Base-by-base conservation (phyloP, 2,888 invertebrate species). In the Labia minor region DNA sequence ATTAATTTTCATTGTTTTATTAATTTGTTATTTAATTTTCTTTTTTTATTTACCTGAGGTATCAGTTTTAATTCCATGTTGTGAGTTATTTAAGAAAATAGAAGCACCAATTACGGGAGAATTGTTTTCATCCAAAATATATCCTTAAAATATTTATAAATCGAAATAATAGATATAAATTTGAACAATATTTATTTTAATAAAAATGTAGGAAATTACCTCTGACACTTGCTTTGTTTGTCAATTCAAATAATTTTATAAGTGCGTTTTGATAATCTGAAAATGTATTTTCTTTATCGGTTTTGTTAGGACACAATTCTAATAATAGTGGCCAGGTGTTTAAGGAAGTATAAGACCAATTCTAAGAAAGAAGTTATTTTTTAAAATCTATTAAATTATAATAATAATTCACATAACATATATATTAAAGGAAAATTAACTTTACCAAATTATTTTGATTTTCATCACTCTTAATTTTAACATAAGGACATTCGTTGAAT, bases 101-200 rank as follows among this genome's bases (percentile, higher is more conserved):
- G 49, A 49, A 49, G 49, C 49, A 49, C 49, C 49, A 14, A n/a
- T 16, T n/a, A 49, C 49, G n/a, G 49, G 49, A 49, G 49, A 49
- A 49, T 49, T 49, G 3, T n/a, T 49, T 49, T 49, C 49, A 49
- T 49, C 49, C 49, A 49, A 49, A 49, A 49, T 14, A 49, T n/a
- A 49, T 2, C 49, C 49, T 49, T 6, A 33, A 33, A 33, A n/a
- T 33, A 33, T 33, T 33, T 33, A 8, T 33, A 8, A n/a, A n/a
- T n/a, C n/a, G n/a, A n/a, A n/a, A n/a, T n/a, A n/a, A n/a, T n/a
- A n/a, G n/a, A n/a, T 33, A 33, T 33, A 8, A 33, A 49, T 49
- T 49, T 49, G n/a, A 49, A n/a, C 14, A 49, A 49, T 8, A n/a
- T 49, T 8, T 49, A n/a, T 10, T 49, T 49, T 49, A 49, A 49